phyloP scores from a whole-genome alignment of 2,888 invertebrate species.

The Caenorhabditis doughertyi region DNA sequence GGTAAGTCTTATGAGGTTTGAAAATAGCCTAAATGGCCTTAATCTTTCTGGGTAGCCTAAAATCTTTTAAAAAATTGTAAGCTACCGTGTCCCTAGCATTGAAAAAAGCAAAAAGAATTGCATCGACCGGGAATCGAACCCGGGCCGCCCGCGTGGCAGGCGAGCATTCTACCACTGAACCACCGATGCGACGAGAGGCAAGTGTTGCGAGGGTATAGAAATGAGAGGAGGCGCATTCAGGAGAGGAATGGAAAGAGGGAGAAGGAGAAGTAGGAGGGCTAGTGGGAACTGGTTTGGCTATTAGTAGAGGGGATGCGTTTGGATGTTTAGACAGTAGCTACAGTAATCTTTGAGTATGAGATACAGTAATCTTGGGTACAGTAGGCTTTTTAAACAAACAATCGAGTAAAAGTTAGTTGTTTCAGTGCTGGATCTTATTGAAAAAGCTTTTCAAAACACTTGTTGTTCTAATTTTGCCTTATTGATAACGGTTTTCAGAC shows the following conservation, averaged over 20 bases:
- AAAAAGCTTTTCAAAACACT: no score
- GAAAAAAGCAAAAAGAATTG: conserved; percentile 51
- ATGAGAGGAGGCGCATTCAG: neutral
- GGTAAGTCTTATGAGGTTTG: conserved; percentile 19
- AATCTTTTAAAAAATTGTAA: neutral
- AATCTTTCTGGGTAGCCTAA: neutral
- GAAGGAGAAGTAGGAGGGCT: no score
- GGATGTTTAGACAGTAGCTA: no score
- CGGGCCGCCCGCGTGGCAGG: conserved; percentile 80
- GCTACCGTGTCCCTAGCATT: neutral
- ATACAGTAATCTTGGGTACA: no score
- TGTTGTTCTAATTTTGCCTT: no score
- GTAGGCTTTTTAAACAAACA: no score
- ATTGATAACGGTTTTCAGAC: conserved; percentile 43
- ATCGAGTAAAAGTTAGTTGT: no score
- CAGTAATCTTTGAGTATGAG: no score
- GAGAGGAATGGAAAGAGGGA: neutral
- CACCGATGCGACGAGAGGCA: conserved; percentile 62
- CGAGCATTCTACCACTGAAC: conserved; percentile 80
- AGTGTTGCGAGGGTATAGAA: neutral
- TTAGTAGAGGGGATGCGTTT: no score
- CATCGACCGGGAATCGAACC: conserved; percentile 79
- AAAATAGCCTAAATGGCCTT: no score
- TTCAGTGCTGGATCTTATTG: no score
- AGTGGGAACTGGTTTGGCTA: no score